Percentiles rank a stretch among this genome's conserved stretches.
phyloP scores from a whole-genome alignment of 2,113 vertebrate species.

The Labrus mixtus region DNA sequence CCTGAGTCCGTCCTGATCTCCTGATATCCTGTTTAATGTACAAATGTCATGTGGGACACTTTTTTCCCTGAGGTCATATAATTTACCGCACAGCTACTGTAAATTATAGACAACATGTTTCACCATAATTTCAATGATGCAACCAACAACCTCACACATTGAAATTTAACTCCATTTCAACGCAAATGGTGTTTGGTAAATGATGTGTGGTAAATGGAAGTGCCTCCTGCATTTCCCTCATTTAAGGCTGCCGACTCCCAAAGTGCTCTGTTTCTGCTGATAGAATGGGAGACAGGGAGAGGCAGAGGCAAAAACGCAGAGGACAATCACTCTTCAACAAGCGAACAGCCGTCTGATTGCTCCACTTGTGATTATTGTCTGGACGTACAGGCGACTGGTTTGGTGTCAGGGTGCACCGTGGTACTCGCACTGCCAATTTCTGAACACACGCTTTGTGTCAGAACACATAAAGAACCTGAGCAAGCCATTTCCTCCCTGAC shows the following conservation, averaged over 20 bases:
- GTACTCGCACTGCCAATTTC: conserved; percentile 56
- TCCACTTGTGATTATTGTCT: conserved; percentile 49
- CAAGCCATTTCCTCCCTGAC: conserved; percentile 64
- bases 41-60: not conserved
- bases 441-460: conserved; percentile 64
- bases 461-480: conserved; percentile 65
- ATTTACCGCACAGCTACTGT: not conserved
- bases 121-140: not conserved
- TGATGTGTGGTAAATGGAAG: not conserved
- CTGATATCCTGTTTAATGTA: too few species aligned
- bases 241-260: not conserved
- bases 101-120: not conserved
- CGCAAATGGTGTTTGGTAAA: not conserved
- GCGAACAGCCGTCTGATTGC: conserved; percentile 39
- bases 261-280: not conserved
- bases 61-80: not conserved
- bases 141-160: not conserved
- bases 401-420: conserved; percentile 42
- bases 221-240: conserved; percentile 11
- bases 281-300: conserved; percentile 6
- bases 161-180: conserved; percentile 14
- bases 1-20: too few species aligned
- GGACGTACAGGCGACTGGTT: conserved; percentile 10
- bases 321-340: conserved; percentile 39
- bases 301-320: conserved; percentile 1